Evolutionary conservation across 2,888 invertebrate species (phyloP).

Genomic region (Piscicola geometra): DNA sequence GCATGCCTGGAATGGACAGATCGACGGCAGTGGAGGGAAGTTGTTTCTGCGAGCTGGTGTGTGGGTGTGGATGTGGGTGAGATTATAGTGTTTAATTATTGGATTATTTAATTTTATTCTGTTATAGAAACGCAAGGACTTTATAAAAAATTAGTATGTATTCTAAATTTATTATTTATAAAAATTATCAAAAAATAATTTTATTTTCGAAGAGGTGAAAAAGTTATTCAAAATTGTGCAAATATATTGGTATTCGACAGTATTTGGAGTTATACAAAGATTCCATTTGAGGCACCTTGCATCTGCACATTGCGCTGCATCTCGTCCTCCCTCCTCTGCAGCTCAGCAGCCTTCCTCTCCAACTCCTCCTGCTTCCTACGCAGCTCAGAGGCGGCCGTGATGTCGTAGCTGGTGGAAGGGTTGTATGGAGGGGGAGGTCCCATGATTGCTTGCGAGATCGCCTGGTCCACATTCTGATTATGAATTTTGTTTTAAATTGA

Average conservation of each 20-base stretch:
- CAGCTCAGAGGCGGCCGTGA: slow-evolving; percentile 56
- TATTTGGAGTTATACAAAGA: no score
- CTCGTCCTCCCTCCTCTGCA: slow-evolving; percentile 81
- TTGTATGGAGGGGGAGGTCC: slow-evolving; percentile 62
- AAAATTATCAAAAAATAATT: no score
- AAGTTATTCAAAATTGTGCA: no score
- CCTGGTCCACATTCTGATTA: slow-evolving; percentile 62
- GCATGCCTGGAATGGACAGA: slow-evolving; percentile 83
- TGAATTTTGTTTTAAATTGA: not conserved
- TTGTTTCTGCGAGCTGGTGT: slow-evolving; percentile 81
- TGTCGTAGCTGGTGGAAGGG: slow-evolving; percentile 58
- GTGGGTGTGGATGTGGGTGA: no score
- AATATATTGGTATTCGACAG: no score
- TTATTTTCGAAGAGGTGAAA: no score
- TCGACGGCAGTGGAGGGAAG: slow-evolving; percentile 92
- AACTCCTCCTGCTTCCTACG: slow-evolving; percentile 64
- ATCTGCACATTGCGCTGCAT: slow-evolving; percentile 39
- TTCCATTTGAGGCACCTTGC: no score
- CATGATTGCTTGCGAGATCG: slow-evolving; percentile 70
- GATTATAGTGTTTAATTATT: no score
- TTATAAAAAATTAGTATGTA: no score
- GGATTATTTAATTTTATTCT: no score
- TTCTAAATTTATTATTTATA: no score
- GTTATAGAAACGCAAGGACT: no score
- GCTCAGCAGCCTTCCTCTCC: slow-evolving; percentile 82